phyloP scores from a whole-genome alignment of 2,888 invertebrate genomes.

The Corbicula japonica region DNA sequence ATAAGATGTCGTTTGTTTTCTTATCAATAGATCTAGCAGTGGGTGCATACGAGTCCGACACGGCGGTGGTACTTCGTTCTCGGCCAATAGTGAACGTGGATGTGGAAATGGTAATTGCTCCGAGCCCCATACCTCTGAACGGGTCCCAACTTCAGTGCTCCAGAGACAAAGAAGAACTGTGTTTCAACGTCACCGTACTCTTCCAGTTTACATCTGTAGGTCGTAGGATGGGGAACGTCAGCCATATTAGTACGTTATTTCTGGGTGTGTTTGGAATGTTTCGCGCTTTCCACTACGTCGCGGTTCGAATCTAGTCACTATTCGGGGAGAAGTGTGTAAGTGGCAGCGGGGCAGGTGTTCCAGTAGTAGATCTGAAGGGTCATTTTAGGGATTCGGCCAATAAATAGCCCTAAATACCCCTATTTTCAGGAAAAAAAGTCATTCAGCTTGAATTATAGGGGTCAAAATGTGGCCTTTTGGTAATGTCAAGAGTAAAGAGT shows the following conservation, averaged over 20 bases:
- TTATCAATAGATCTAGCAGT: conserved; percentile 52
- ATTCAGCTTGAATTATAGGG: too few species aligned
- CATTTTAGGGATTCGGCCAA: too few species aligned
- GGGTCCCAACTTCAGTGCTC: conserved; percentile 32
- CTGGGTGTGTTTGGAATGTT: not conserved
- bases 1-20: too few species aligned
- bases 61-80: conserved; percentile 47
- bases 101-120: conserved; percentile 28
- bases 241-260: conserved; percentile 20
- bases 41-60: conserved; percentile 55
- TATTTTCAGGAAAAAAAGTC: too few species aligned
- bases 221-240: conserved; percentile 14
- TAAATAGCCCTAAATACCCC: too few species aligned
- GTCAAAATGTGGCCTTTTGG: too few species aligned
- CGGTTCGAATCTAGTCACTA: too few species aligned
- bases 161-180: conserved; percentile 23
- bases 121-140: conserved; percentile 56
- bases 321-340: too few species aligned
- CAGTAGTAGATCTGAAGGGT: too few species aligned
- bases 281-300: too few species aligned
- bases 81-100: conserved; percentile 46
- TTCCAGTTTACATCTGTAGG: conserved; percentile 21
- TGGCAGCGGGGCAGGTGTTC: too few species aligned
- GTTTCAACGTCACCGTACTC: conserved; percentile 19
- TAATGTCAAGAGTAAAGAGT: too few species aligned